Evolutionary conservation across 2,888 invertebrate species (phyloP), one percentile per base, ranked within the genome.

Genomic region (Argyresthia albistria): DNA sequence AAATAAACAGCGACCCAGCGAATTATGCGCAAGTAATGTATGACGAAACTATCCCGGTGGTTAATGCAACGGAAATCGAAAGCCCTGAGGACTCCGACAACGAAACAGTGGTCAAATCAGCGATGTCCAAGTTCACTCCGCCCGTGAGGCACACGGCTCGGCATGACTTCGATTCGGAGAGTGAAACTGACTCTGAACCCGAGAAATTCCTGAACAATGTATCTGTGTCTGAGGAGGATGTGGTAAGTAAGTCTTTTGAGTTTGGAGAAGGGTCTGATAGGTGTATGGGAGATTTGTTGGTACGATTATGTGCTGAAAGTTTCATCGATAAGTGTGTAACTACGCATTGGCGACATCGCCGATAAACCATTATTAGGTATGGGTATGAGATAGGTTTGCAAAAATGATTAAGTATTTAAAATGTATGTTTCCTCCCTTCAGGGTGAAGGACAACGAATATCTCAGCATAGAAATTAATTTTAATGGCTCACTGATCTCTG

Each of bases 1-100:
- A 59, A 54, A 43, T 54, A 50, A 39, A 46, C 43, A 37, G 15
- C 11, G 55, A 57, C 52, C 46, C 51, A 56, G 61, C 57, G 55
- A 63, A 63, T 43, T 63, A 68, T 71, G 69, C 64, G 51, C 70
- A 66, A 62, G 79, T 71, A 53, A 88, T 89, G 88, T 90, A 88
- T 65, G 91, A 91, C 76, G 91, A 91, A 67, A 89, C 88, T 2
- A 89, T 90, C 48, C 83, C 87, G 53, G 90, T 90, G 46, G 73
- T 82, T 53, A 87, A 90, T 60, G 89, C 89, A 0, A 83, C 81
- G 59, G 91, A 91, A 58, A 88, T 90, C 42, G 88, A 88, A 8
- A 91, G 90, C 59, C 84, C 88, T 0, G 70, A 75, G 11, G 74
- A 75, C 50, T 69, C 72, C 14, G 82, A 78, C 55, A 76, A 73